These are phyloP conservation scores for Herminia tarsipennalis DNA, from an alignment of 2,888 invertebrate species.

Conservation along the genomic window DNA sequence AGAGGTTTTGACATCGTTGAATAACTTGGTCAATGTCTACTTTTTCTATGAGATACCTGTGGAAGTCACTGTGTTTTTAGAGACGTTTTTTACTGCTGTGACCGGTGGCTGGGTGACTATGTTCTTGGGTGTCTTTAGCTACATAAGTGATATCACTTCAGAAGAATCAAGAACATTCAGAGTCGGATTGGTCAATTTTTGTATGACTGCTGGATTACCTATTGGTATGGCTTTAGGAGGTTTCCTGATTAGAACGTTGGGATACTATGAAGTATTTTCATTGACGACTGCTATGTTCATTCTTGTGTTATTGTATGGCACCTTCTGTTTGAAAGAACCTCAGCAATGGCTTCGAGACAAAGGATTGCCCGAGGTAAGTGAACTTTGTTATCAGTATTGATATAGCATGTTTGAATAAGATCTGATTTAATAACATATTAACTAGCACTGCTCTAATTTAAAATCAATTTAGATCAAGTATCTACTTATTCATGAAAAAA, in stretches of 20 bases:
- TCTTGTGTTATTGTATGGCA: conserved; percentile 89
- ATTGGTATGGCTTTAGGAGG: conserved; percentile 85
- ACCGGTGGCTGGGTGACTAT: conserved; percentile 86
- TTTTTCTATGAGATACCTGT: conserved; percentile 86
- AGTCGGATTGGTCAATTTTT: conserved; percentile 87
- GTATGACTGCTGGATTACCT: conserved; percentile 85
- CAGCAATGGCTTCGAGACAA: conserved; percentile 69
- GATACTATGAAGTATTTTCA: conserved; percentile 78
- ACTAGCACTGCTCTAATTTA: neutral
- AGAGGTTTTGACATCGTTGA: conserved; percentile 79
- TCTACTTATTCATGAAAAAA: neutral
- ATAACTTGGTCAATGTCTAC: conserved; percentile 83
- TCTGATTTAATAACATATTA: no score
- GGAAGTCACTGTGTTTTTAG: conserved; percentile 80
- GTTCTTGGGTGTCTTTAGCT: conserved; percentile 87
- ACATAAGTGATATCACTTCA: conserved; percentile 86
- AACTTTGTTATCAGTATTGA: neutral
- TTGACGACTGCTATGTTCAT: conserved; percentile 73
- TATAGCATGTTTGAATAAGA: neutral
- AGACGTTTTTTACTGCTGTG: conserved; percentile 81
- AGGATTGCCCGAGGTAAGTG: conserved; percentile 70
- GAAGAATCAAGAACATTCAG: conserved; percentile 85
- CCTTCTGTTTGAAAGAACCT: conserved; percentile 89
- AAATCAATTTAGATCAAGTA: neutral
- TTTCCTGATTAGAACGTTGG: conserved; percentile 69